Evolutionary conservation across 2,797 vertebrate genomes (phyloP).

Genomic region (Micropoecilia bifurca): DNA sequence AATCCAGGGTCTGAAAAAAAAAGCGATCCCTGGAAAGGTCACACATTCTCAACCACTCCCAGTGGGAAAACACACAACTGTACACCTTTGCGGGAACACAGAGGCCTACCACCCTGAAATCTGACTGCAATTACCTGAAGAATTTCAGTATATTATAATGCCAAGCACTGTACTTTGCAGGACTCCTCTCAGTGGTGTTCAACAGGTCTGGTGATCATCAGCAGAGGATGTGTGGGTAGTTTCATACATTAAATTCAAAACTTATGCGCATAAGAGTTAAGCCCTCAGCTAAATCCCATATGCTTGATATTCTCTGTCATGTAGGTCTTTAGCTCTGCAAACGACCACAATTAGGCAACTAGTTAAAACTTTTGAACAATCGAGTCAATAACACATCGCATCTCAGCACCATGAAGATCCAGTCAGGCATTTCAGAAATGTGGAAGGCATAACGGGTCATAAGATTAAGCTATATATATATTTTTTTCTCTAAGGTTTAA

Average conservation of each 20-base stretch:
- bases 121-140: slow-evolving; percentile 77
- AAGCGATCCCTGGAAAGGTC: slow-evolving; percentile 60
- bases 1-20: slow-evolving; percentile 49
- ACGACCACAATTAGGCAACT: slow-evolving; percentile 23
- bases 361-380: slow-evolving; percentile 17
- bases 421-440: slow-evolving; percentile 59
- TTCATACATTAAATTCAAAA: slow-evolving; percentile 31
- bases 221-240: slow-evolving; percentile 27
- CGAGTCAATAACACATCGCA: slow-evolving; percentile 33
- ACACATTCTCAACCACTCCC: slow-evolving; percentile 69
- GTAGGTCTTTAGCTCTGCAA: slow-evolving; percentile 27
- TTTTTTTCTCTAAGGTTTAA: slow-evolving; percentile 33
- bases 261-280: slow-evolving; percentile 24
- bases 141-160: slow-evolving; percentile 64
- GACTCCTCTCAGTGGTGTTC: slow-evolving; percentile 40
- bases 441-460: slow-evolving; percentile 39
- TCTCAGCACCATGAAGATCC: slow-evolving; percentile 53
- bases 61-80: slow-evolving; percentile 64
- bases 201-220: slow-evolving; percentile 64
- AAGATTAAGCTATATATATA: slow-evolving; percentile 22
- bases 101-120: slow-evolving; percentile 64
- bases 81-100: slow-evolving; percentile 71
- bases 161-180: slow-evolving; percentile 57
- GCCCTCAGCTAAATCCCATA: slow-evolving; percentile 13
- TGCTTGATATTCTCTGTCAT: slow-evolving; percentile 34